Base-by-base conservation (phyloP, 1,140 invertebrate genomes). In the Holcopasites calliopsidis region DNA sequence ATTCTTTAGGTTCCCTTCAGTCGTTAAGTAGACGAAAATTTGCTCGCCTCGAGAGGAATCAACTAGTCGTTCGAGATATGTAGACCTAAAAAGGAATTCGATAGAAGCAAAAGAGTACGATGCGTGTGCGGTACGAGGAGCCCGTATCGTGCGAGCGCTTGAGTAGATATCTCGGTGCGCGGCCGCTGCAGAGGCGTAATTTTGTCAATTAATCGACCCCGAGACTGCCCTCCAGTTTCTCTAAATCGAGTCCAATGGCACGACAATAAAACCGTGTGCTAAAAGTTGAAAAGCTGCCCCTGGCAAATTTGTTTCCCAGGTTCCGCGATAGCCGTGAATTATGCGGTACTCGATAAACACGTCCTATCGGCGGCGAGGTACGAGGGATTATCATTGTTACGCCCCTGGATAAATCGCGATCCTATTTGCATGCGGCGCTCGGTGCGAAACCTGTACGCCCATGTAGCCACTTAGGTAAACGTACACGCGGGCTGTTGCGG, bases 361-460 rank as follows among this genome's bases (percentile, higher is more conserved):
- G 31, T n/a, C 47, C 5, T 21, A 28, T 26, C 11, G 49, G 16
- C 7, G 23, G 21, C 23, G 16, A 57, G 16, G n/a, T 35, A 47
- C 33, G 8, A 26, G 31, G 40, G 42, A 71, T 61, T 71, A 61
- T 71, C 55, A 64, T 73, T 73, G 71, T 80, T 78, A 80, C 76
- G 33, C 35, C 47, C 42, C 68, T 80, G 54, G 40, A 66, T 80
- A 73, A 79, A 33, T 50, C 54, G 69, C 61, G 21, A 44, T 49
- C n/a, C 49, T 11, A 71, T 77, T 79, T 70, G 68, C 61, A 73
- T 79, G 35, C 40, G n/a, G 38, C 21, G 26, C 31, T 77, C 74
- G 26, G 35, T 40, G 50, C 40, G 64, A 68, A 74, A 78, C 69
- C 61, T 66, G 69, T 54, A 74, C 55, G 31, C 16, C 60, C 42